These are phyloP conservation scores for Uropetala carovei DNA, from an alignment of 2,888 invertebrate species.

Conservation along the genomic window DNA sequence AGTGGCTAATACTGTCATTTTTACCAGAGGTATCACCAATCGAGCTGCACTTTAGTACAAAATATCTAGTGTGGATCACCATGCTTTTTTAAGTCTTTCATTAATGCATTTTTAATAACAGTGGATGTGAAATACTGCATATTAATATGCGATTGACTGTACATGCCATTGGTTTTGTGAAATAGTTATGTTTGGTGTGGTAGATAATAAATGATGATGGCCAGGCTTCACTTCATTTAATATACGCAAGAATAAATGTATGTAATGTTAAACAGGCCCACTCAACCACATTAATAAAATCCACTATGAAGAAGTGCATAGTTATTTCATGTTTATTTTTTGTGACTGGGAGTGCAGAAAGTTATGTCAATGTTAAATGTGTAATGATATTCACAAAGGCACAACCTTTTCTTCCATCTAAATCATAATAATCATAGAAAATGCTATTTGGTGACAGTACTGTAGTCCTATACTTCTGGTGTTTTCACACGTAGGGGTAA, in stretches of 20 bases:
- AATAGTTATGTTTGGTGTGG: constrained; percentile 60
- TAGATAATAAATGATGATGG: constrained; percentile 63
- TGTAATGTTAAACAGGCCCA: constrained; percentile 63
- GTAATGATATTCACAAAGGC: constrained; percentile 62
- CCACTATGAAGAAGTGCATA: constrained; percentile 51
- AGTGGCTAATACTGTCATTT: constrained; percentile 62
- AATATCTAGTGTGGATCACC: constrained; percentile 63
- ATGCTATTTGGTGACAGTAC: constrained; percentile 65
- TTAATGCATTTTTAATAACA: constrained; percentile 61
- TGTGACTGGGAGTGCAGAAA: constrained; percentile 48
- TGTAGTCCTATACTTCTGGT: constrained; percentile 64
- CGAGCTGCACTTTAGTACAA: constrained; percentile 64
- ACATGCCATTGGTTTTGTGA: constrained; percentile 63
- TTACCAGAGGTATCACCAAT: constrained; percentile 62
- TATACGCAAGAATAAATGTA: constrained; percentile 61
- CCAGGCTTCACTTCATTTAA: constrained; percentile 63
- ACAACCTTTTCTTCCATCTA: constrained; percentile 65
- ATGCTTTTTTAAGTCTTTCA: constrained; percentile 64
- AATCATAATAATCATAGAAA: constrained; percentile 64
- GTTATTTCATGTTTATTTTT: constrained; percentile 52
- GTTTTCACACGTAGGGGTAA: constrained; percentile 64
- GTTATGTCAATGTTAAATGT: constrained; percentile 62
- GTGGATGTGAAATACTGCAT: constrained; percentile 60
- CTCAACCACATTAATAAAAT: constrained; percentile 62
- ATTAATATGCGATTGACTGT: constrained; percentile 58